Percentiles rank a stretch among this genome's conserved stretches.
phyloP scores from a whole-genome alignment of 2,797 vertebrate species.

The Myotis planiceps region DNA sequence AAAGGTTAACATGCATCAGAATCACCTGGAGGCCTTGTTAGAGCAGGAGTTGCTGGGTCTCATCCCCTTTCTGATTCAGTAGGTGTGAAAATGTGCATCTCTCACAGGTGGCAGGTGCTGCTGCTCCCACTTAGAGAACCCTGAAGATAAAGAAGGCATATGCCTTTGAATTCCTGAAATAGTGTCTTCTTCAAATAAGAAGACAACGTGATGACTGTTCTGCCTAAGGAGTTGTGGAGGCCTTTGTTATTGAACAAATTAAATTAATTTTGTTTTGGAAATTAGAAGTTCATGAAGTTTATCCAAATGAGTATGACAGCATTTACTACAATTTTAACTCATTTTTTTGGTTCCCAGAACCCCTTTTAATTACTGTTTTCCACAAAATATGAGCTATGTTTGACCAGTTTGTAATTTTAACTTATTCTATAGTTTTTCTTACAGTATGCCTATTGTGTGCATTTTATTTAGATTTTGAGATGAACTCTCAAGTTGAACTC shows the following conservation, averaged over 20 bases:
- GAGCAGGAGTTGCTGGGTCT: background rate
- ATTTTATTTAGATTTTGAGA: background rate
- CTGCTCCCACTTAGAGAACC: background rate
- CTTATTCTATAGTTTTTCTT: background rate
- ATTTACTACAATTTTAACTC: background rate
- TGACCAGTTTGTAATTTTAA: background rate
- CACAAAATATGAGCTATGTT: background rate
- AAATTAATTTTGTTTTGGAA: background rate
- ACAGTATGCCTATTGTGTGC: too few relatives aligned
- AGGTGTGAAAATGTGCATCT: background rate
- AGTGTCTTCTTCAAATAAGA: background rate
- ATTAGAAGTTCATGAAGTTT: background rate
- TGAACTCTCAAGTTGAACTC: background rate
- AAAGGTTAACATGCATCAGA: background rate
- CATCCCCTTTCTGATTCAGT: background rate
- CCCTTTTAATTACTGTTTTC: background rate
- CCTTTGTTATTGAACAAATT: background rate
- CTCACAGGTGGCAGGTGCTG: background rate
- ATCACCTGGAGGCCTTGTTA: background rate
- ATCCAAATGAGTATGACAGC: background rate
- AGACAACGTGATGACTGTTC: background rate
- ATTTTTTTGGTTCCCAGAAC: background rate
- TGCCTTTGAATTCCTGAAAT: background rate
- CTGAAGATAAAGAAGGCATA: background rate
- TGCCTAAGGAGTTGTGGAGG: background rate